Evolutionary conservation across 1,140 invertebrate species (phyloP), one percentile per base, ranked within the genome.

Genomic region (Drosophila fuyamai): DNA sequence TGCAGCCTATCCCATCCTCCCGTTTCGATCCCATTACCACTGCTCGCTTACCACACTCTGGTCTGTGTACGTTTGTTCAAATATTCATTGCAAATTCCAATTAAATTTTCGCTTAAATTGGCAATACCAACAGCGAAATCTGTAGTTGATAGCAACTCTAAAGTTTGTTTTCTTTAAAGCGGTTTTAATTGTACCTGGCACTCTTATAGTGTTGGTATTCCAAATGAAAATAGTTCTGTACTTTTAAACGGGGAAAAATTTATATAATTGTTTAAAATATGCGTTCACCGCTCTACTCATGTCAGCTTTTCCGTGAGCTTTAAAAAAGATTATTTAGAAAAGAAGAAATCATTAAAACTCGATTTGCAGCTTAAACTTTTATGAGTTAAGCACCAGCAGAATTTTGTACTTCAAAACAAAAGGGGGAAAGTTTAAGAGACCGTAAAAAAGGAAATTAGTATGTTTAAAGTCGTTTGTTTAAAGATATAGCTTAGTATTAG

Each of bases 61-160:
- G 41, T 29, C 36, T 58, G 72, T 80, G 59, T 61, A 60, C 67
- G 61, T 84, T 67, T 85, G 77, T 81, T 84, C 65, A 84, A 84
- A 84, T 81, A 84, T 84, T 84, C 78, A 84, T 84, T 86, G 82
- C 73, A 66, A 84, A 86, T 84, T 84, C 81, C 81, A 84, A 84
- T 84, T 81, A 65, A 83, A 84, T 86, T 84, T 86, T 63, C 81
- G 73, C 81, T 84, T 84, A 81, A 84, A 84, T 78, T 86, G 82
- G 74, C 78, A 77, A 81, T 86, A 79, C 81, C 81, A 81, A 86
- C 72, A 85, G 72, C 66, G 63, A 81, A 58, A 79, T 48, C 68
- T 53, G 43, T 43, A 53, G 58, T 13, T 43, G 44, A 56, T 70
- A 38, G 48, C 48, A 23, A 23, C 27, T 60, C 67, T 32, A 63